Evolutionary conservation across 2,888 invertebrate genomes (phyloP), one percentile per base, ranked within the genome.

Genomic region (Lasius fuliginosus): DNA sequence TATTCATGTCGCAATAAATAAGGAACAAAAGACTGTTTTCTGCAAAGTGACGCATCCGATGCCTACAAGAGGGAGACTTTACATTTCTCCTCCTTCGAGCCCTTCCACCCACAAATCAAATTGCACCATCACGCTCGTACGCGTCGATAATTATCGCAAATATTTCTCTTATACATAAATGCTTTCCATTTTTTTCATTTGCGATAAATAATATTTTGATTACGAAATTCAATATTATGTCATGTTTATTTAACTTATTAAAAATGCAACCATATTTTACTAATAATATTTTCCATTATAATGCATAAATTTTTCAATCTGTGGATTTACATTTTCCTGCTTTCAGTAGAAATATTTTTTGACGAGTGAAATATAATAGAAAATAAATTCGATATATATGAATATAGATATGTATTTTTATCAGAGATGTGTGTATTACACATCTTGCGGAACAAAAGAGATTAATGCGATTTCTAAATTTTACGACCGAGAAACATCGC

Each of bases 1-100:
- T 94, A 94, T 94, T 94, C 94, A 94, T 94, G 94, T 93, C 91
- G 93, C 91, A 93, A 94, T 94, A 94, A 94, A 94, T 90, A 90
- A 88, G 86, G 86, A 92, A 92, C 91, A 92, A 91, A 93, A 89
- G 92, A 93, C 91, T 91, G 91, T 92, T 94, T 93, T 87, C 86
- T 86, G 87, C 82, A 91, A 91, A 92, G 90, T 88, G 87, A 86
- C 82, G 85, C 71, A 83, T 69, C 79, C 81, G 40, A 60, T 73
- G 79, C 33, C 27, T 79, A 49, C 73, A 71, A 49, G 11, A 81
- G 60, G 73, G 33, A 76, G 65, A 46, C 77, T 46, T 49, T 67
- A 58, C 62, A 36, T 15, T 62, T 33, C 40, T 56, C n/a, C 36
- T 36, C 67, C 33, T 36, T 42, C 58, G 15, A 65, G 36, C 46